These are phyloP conservation scores for Lottia gigantea DNA, from an alignment of 2,888 invertebrate genomes.

Conservation along the genomic window DNA sequence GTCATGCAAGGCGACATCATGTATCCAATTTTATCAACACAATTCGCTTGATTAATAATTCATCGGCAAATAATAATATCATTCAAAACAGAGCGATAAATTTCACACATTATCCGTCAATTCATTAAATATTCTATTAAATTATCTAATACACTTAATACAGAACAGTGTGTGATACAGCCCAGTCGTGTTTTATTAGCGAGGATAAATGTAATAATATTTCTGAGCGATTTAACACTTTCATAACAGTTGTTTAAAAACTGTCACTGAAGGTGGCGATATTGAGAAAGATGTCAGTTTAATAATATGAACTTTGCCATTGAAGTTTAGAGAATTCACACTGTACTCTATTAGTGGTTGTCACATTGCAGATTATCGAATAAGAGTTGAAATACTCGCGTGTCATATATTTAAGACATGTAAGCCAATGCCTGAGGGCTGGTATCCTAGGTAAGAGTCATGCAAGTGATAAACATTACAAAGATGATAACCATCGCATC, in stretches of 20 bases:
- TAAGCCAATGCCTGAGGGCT: too few species aligned
- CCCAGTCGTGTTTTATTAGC: too few species aligned
- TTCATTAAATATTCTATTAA: constrained; percentile 2
- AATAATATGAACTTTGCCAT: neutral
- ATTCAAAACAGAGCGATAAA: neutral
- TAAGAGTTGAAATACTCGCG: too few species aligned
- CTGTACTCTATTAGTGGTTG: too few species aligned
- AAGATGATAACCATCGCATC: too few species aligned
- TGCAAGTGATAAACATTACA: too few species aligned
- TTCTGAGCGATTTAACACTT: constrained; percentile 1
- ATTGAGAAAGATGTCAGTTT: constrained; percentile 4
- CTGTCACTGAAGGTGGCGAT: neutral
- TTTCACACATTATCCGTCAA: neutral
- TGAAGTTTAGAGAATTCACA: neutral
- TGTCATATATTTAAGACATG: too few species aligned
- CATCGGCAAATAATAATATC: neutral
- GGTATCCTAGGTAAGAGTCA: too few species aligned
- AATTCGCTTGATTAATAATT: neutral
- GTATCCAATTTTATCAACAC: neutral
- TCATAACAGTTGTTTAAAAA: neutral
- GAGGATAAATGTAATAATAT: neutral
- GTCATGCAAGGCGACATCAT: constrained; percentile 5
- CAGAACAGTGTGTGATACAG: too few species aligned
- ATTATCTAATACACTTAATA: neutral
- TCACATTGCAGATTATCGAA: too few species aligned